These are phyloP conservation scores for Pipistrellus kuhlii DNA, from an alignment of 2,797 vertebrate genomes.

Conservation along the genomic window DNA sequence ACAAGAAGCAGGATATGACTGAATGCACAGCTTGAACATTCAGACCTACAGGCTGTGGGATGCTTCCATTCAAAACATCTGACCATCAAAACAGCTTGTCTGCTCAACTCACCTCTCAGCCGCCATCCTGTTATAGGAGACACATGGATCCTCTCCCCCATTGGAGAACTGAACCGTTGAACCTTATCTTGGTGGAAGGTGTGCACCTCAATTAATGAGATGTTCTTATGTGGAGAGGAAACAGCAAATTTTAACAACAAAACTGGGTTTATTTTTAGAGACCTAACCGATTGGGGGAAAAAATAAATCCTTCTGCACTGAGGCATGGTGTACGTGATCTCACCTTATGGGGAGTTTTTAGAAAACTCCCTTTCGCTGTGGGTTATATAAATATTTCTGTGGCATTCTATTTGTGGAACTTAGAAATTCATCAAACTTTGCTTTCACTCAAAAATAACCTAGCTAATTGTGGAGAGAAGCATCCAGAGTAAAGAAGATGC, in stretches of 20 bases:
- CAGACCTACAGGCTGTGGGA: neutral
- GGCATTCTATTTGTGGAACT: slow-evolving; percentile 74
- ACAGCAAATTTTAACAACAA: slow-evolving; percentile 80
- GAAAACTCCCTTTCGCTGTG: slow-evolving; percentile 77
- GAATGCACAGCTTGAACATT: neutral
- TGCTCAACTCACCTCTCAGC: slow-evolving; percentile 70
- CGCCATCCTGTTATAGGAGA: neutral
- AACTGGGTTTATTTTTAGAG: slow-evolving; percentile 81
- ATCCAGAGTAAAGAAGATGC: slow-evolving; percentile 45
- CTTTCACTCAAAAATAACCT: slow-evolving; percentile 63
- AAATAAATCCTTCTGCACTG: slow-evolving; percentile 71
- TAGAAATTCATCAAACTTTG: slow-evolving; percentile 57
- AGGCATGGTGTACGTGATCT: slow-evolving; percentile 78
- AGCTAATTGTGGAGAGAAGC: slow-evolving; percentile 67
- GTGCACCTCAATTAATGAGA: slow-evolving; percentile 77
- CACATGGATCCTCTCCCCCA: slow-evolving; percentile 4
- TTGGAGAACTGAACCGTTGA: slow-evolving; percentile 56
- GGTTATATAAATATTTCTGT: slow-evolving; percentile 79
- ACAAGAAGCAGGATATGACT: neutral
- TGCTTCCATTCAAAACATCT: neutral
- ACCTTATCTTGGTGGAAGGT: slow-evolving; percentile 65
- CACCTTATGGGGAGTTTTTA: slow-evolving; percentile 81
- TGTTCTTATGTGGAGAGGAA: slow-evolving; percentile 70
- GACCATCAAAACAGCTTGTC: neutral
- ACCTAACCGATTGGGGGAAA: slow-evolving; percentile 72